These are phyloP conservation scores for Nyleta sp. DNA, from an alignment of 2,888 invertebrate genomes.

Conservation along the genomic window DNA sequence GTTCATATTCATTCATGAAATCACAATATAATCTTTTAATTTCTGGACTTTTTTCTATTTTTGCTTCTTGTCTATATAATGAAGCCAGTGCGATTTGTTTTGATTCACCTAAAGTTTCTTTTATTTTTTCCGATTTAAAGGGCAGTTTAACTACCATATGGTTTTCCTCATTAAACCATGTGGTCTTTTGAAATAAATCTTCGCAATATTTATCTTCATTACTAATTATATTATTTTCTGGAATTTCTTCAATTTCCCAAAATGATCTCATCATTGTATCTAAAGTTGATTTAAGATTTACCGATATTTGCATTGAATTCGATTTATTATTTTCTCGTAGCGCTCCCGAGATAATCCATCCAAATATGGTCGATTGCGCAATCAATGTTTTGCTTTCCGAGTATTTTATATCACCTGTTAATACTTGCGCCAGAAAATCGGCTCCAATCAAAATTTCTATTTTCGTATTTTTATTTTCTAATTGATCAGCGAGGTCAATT, in stretches of 20 bases:
- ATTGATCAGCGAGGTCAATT: too few relatives aligned
- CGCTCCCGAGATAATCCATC: too few relatives aligned
- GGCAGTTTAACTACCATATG: not conserved
- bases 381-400: too few relatives aligned
- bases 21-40: not conserved
- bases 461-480: too few relatives aligned
- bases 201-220: not conserved
- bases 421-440: too few relatives aligned
- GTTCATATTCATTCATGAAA: not conserved
- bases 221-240: not conserved
- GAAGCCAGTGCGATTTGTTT: constrained; percentile 1
- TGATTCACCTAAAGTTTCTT: not conserved
- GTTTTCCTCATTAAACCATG: not conserved
- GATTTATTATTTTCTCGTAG: too few relatives aligned
- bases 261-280: not conserved
- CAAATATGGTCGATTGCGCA: too few relatives aligned
- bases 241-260: not conserved
- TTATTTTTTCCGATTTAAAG: not conserved
- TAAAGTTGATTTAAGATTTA: too few relatives aligned
- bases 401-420: too few relatives aligned
- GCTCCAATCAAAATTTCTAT: too few relatives aligned
- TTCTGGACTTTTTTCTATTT: not conserved
- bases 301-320: too few relatives aligned
- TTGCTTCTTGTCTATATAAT: not conserved
- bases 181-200: not conserved